These are phyloP conservation scores for Osmoderma eremita DNA, from an alignment of 2,888 invertebrate species.

Conservation along the genomic window DNA sequence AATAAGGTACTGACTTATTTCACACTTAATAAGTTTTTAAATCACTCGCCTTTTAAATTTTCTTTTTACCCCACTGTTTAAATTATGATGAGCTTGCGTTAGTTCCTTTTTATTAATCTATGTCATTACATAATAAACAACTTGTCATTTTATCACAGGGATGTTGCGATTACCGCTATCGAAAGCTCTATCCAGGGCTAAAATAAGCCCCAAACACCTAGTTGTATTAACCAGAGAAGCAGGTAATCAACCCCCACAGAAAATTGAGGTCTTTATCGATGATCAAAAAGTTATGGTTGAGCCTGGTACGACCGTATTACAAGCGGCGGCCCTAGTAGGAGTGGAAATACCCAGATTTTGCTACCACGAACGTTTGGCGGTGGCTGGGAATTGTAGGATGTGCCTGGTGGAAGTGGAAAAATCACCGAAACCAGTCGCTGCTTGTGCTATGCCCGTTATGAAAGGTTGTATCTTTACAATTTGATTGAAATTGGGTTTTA, in stretches of 20 bases:
- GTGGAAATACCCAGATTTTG: conserved; percentile 99
- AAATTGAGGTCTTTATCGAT: conserved; percentile 96
- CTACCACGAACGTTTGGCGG: conserved; percentile 97
- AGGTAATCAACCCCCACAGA: conserved; percentile 66
- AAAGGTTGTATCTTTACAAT: conserved; percentile 69
- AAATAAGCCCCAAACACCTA: conserved; percentile 57
- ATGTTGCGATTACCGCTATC: conserved; percentile 83
- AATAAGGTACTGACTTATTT: conserved; percentile 23
- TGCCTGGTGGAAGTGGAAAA: conserved; percentile 99
- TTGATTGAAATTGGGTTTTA: not conserved
- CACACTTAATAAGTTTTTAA: not conserved
- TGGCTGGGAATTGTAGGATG: conserved; percentile 99
- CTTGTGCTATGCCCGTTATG: conserved; percentile 99
- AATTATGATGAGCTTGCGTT: not conserved
- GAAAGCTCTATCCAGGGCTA: conserved; percentile 69
- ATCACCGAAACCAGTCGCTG: conserved; percentile 97
- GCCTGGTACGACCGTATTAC: conserved; percentile 95
- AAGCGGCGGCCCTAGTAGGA: conserved; percentile 95
- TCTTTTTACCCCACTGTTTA: not conserved
- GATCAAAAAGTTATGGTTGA: conserved; percentile 93
- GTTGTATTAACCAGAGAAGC: conserved; percentile 51
- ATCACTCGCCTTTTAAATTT: not conserved
- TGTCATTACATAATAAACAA: conserved; percentile 43
- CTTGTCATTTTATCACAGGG: conserved; percentile 54
- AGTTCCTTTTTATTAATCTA: not conserved